Evolutionary conservation across 30 jellyfish, hydroid and myxozoan genomes (phyloP).

Genomic region (Mastigias papua): DNA sequence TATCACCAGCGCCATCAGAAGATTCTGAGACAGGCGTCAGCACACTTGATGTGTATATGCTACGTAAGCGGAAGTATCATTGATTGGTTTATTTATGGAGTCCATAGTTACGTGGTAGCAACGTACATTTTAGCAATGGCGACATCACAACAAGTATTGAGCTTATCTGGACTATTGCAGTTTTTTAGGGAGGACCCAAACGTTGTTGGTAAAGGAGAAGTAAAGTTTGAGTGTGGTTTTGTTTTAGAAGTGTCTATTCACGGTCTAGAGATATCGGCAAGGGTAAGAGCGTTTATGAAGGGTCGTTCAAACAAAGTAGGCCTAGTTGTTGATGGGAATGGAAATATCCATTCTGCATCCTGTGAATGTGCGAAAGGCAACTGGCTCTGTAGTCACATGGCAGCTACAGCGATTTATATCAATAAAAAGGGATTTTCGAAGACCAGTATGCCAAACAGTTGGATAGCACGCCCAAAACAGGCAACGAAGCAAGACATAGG

Average conservation of each 20-base stretch:
- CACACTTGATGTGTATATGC: too few relatives aligned
- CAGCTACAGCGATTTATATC: background rate
- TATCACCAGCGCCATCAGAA: too few relatives aligned
- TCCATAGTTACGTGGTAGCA: too few relatives aligned
- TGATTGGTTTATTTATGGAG: too few relatives aligned
- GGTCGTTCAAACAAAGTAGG: background rate
- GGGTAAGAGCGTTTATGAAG: background rate
- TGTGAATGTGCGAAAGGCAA: background rate
- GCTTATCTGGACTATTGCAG: background rate
- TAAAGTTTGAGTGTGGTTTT: background rate
- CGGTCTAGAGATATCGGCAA: background rate
- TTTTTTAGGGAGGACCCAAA: background rate
- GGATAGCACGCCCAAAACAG: background rate
- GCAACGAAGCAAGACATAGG: background rate
- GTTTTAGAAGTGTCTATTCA: background rate
- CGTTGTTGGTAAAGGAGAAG: background rate
- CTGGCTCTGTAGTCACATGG: constrained; percentile 6
- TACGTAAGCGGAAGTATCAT: too few relatives aligned
- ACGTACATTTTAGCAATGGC: too few relatives aligned
- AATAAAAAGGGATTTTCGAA: background rate
- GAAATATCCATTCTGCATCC: background rate
- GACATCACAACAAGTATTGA: too few relatives aligned
- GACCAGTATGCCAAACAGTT: background rate
- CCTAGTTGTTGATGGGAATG: background rate
- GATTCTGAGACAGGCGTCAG: too few relatives aligned